phyloP scores from a whole-genome alignment of 2,888 invertebrate species.

The Iphiclides podalirius region DNA sequence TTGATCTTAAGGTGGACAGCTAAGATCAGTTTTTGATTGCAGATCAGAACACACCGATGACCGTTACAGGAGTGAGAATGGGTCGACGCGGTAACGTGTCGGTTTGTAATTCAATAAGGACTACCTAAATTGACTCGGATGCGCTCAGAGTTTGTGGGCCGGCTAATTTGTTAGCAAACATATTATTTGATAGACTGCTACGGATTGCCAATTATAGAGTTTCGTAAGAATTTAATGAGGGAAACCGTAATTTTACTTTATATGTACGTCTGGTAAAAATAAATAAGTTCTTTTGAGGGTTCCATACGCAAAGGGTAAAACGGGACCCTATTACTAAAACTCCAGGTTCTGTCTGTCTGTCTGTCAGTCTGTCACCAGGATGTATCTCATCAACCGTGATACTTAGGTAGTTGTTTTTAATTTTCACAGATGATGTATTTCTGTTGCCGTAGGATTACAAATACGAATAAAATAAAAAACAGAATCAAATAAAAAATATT shows the following conservation, averaged over 20 bases:
- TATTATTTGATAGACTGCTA: slow-evolving; percentile 56
- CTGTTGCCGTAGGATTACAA: too few relatives aligned
- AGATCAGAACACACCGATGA: slow-evolving; percentile 29
- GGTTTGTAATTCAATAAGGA: slow-evolving; percentile 75
- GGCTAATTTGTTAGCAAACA: slow-evolving; percentile 72
- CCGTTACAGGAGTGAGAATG: slow-evolving; percentile 40
- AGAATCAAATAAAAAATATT: too few relatives aligned
- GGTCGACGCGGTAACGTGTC: slow-evolving; percentile 59
- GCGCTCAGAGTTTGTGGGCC: slow-evolving; percentile 63
- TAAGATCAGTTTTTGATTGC: slow-evolving; percentile 30
- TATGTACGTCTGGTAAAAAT: slow-evolving; percentile 25
- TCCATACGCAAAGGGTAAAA: too few relatives aligned
- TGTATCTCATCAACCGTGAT: too few relatives aligned
- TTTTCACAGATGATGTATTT: too few relatives aligned
- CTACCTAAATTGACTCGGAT: slow-evolving; percentile 74
- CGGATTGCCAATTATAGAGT: slow-evolving; percentile 13
- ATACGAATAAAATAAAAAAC: too few relatives aligned
- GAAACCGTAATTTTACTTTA: slow-evolving; percentile 22
- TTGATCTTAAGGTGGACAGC: slow-evolving; percentile 23
- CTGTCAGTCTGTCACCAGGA: too few relatives aligned
- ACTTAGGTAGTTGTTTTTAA: too few relatives aligned
- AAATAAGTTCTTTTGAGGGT: too few relatives aligned
- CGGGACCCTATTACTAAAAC: too few relatives aligned
- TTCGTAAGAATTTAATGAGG: background rate
- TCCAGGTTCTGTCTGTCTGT: too few relatives aligned